Conservation (phyloP, 2,113 vertebrate species). For the Pitta sordida region DNA sequence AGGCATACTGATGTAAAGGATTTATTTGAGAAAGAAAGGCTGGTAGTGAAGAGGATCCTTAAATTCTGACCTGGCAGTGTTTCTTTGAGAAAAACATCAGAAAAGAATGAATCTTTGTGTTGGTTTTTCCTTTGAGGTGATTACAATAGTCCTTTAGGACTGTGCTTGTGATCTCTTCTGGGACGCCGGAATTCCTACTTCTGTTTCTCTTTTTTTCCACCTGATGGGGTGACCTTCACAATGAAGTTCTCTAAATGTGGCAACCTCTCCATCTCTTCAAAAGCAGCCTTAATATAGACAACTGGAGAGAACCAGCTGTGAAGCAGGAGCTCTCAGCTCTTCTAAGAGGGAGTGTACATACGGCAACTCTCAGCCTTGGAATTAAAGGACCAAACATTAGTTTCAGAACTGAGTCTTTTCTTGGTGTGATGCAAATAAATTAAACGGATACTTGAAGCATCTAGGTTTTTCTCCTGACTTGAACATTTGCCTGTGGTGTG, state of each 20-base stretch:
- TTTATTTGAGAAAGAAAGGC: background rate
- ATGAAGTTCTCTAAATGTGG: background rate
- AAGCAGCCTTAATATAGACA: background rate
- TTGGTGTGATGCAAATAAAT: background rate
- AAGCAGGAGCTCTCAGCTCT: background rate
- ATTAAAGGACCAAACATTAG: background rate
- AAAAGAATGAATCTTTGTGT: background rate
- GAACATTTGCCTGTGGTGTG: background rate
- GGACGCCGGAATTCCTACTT: background rate
- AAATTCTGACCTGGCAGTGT: background rate
- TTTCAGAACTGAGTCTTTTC: background rate
- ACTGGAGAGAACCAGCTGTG: background rate
- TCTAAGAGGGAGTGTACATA: accelerated
- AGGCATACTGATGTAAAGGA: background rate
- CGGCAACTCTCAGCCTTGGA: background rate
- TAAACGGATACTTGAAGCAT: background rate
- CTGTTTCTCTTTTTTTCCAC: background rate
- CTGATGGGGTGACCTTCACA: background rate
- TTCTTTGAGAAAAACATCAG: background rate
- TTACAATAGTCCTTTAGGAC: background rate
- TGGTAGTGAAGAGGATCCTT: background rate
- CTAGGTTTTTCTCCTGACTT: background rate
- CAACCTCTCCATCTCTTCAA: background rate
- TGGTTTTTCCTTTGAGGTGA: background rate
- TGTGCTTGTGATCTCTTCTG: background rate